Evolutionary conservation across 1,140 invertebrate genomes (phyloP), one percentile per base, ranked within the genome.

Genomic region (Heliconius congener): DNA sequence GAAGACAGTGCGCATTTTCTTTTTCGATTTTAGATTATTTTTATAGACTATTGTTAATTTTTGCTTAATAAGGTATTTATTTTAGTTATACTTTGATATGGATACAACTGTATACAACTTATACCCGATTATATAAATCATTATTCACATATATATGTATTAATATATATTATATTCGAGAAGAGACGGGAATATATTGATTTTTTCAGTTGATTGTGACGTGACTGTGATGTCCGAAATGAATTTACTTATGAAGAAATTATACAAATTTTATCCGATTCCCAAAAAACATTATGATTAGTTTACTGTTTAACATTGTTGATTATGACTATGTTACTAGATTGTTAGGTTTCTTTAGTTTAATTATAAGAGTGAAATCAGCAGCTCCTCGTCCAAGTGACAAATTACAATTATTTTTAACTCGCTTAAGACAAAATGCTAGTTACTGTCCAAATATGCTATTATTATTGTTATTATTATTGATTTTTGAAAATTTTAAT

Each of bases 31-130:
- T 87, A 88, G 83, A 86, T 85, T 89, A 6, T 90, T 87, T 86
- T 85, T 66, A 89, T 89, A 92, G 90, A 87, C 84, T 93, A 90
- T 91, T 88, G 87, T 92, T 93, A 90, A 90, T 87, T 57, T 88
- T 92, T 84, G 87, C 89, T 91, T 91, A 82, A 88, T 93, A 94
- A 94, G 93, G 89, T 94, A 94, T 94, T 94, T 94, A 94, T 94
- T 94, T 94, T 94, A 94, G 93, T 93, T 92, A 87, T 91, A 94
- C 87, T 89, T 90, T 91, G 89, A 87, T 89, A 90, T 91, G 93
- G 93, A 94, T 94, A 94, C 93, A 91, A 83, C 88, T 92, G 93
- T 94, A 94, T 94, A 93, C 93, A 94, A 93, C 82, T 82, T 85
- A 87, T 89, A 84, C 87, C 87, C 82, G 81, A 84, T 84, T 79